These are phyloP conservation scores for Zaprionus obscuricornis DNA, from an alignment of 2,888 invertebrate genomes.

Conservation along the genomic window DNA sequence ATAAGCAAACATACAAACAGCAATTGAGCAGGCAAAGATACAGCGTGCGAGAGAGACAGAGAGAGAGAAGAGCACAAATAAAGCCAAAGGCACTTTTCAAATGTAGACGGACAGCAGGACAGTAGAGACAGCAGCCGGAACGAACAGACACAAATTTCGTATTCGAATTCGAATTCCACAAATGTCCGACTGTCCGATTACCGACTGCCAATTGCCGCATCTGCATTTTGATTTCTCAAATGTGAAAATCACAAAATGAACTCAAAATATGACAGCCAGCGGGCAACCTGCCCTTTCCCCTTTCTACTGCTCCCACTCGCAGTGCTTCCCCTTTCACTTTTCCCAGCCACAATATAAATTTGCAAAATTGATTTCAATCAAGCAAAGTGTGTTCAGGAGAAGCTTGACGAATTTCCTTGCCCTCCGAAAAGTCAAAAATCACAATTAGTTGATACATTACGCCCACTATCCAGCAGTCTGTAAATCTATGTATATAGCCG, in stretches of 20 bases:
- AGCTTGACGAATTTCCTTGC: too few species aligned
- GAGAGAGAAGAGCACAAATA: background rate
- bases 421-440: too few species aligned
- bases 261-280: slow-evolving; percentile 58
- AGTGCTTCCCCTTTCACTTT: background rate
- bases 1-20: slow-evolving; percentile 4
- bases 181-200: too few species aligned
- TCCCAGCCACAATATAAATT: slow-evolving; percentile 40
- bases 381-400: too few species aligned
- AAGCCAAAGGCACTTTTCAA: slow-evolving; percentile 24
- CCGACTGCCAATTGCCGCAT: too few species aligned
- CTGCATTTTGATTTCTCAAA: too few species aligned
- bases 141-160: too few species aligned
- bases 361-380: slow-evolving; percentile 75
- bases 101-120: slow-evolving; percentile 35
- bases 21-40: too few species aligned
- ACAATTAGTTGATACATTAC: slow-evolving; percentile 27
- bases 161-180: too few species aligned
- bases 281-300: slow-evolving; percentile 1
- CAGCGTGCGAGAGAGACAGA: background rate
- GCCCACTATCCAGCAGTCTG: too few species aligned
- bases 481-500: background rate
- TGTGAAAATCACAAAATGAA: slow-evolving; percentile 65
- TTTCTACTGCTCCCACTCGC: too few species aligned
- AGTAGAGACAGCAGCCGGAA: slow-evolving; percentile 25